phyloP scores from a whole-genome alignment of 2,113 vertebrate species.

The Thalassoma bifasciatum region DNA sequence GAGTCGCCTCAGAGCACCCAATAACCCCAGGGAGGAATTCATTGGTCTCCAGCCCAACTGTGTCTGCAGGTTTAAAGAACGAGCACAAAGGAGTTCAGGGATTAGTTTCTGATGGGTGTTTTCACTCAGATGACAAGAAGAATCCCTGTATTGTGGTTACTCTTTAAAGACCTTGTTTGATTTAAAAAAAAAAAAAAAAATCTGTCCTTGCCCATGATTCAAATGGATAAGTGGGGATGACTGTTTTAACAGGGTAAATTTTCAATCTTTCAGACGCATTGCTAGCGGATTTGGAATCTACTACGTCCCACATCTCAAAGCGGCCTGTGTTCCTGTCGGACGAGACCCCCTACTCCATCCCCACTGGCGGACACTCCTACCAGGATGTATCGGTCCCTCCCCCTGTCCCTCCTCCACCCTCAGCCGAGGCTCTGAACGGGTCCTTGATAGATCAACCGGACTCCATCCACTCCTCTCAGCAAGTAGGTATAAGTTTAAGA shows the following conservation, averaged over 20 bases:
- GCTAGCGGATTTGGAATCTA: slow-evolving; percentile 96
- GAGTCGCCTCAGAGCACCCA: slow-evolving; percentile 23
- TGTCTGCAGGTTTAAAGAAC: slow-evolving; percentile 2
- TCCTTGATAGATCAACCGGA: slow-evolving; percentile 85
- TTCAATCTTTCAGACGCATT: slow-evolving; percentile 87
- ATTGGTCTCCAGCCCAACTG: slow-evolving; percentile 7
- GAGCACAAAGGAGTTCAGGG: not conserved
- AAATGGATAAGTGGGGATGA: too few relatives aligned
- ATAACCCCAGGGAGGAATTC: slow-evolving; percentile 23
- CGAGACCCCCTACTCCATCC: slow-evolving; percentile 95
- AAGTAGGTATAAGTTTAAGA: slow-evolving; percentile 76
- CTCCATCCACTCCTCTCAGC: slow-evolving; percentile 86
- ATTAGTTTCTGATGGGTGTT: not conserved
- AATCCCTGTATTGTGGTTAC: not conserved
- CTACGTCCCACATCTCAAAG: slow-evolving; percentile 97
- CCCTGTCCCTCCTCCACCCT: slow-evolving; percentile 90
- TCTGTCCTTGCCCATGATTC: too few relatives aligned
- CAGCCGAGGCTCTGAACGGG: slow-evolving; percentile 92
- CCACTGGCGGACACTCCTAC: slow-evolving; percentile 89
- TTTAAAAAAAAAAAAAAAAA: too few relatives aligned
- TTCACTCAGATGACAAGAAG: not conserved
- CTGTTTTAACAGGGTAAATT: too few relatives aligned
- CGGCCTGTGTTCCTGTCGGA: slow-evolving; percentile 91
- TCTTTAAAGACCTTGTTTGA: not conserved
- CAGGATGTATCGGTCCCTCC: slow-evolving; percentile 90